Percentiles rank a stretch among this genome's conserved stretches.
These are phyloP conservation scores for Drosophila infuscata DNA, from an alignment of 2,888 invertebrate species.

Conservation along the genomic window DNA sequence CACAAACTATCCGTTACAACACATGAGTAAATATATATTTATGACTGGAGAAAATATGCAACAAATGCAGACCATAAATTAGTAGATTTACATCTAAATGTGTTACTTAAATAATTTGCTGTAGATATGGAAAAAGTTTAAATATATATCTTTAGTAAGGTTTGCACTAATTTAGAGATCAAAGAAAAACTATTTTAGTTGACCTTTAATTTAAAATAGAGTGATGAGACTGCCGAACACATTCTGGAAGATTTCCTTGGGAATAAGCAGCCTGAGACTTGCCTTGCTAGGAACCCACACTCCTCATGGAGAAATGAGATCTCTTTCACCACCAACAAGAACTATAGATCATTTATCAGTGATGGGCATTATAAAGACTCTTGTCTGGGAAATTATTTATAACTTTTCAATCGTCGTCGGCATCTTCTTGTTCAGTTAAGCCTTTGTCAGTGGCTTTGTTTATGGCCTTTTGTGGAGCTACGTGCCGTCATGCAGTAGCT, in stretches of 20 bases:
- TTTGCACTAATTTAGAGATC: background rate
- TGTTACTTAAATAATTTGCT: background rate
- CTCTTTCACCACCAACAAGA: background rate
- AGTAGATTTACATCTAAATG: background rate
- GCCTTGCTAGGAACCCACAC: background rate
- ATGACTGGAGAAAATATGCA: background rate
- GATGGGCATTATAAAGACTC: background rate
- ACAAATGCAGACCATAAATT: background rate
- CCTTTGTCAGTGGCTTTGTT: conserved; percentile 7
- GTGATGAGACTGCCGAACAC: background rate
- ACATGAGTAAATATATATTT: background rate
- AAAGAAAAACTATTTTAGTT: background rate
- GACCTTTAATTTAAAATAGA: background rate
- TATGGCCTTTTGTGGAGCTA: conserved; percentile 24
- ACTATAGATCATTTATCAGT: background rate
- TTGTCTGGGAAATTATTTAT: background rate
- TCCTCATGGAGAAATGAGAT: background rate
- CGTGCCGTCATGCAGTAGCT: conserved; percentile 74
- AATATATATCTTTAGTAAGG: background rate
- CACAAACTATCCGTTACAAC: conserved; percentile 6
- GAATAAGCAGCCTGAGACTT: background rate
- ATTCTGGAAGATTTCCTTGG: background rate
- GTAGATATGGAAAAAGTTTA: background rate
- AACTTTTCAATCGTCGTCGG: background rate
- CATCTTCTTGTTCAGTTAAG: background rate